phyloP scores from a whole-genome alignment of 2,888 invertebrate species.

The Tipula unca region DNA sequence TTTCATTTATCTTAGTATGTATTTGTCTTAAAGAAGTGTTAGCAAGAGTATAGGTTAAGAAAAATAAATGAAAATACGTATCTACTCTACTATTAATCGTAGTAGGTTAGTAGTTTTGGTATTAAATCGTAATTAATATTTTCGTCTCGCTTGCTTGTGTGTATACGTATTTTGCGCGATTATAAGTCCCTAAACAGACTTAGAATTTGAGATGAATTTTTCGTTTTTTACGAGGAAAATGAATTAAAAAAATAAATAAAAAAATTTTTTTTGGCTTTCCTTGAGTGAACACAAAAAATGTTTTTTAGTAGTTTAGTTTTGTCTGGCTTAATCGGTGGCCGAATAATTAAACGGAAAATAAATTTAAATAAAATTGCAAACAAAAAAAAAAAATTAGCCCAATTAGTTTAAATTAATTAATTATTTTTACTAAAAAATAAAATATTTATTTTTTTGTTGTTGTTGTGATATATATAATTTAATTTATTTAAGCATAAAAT shows the following conservation, averaged over 20 bases:
- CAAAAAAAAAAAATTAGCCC: background rate
- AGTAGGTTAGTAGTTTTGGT: constrained; percentile 14
- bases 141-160: background rate
- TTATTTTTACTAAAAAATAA: background rate
- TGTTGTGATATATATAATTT: background rate
- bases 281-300: background rate
- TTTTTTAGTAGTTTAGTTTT: constrained; percentile 18
- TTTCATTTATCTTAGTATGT: background rate
- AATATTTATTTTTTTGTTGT: background rate
- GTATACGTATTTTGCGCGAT: background rate
- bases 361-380: background rate
- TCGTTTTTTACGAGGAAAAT: background rate
- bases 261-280: background rate
- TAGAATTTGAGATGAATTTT: background rate
- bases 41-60: background rate
- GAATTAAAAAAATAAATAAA: background rate
- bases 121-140: background rate
- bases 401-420: background rate
- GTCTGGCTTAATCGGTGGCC: background rate
- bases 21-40: background rate
- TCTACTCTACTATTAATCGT: background rate
- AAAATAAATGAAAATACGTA: background rate
- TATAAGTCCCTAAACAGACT: background rate
- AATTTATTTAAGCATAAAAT: background rate
- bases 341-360: background rate